A percentile compares a stretch with the other conserved stretches of the same genome.
Conservation (phyloP, 2,113 vertebrate genomes). For the Larimichthys crocea region DNA sequence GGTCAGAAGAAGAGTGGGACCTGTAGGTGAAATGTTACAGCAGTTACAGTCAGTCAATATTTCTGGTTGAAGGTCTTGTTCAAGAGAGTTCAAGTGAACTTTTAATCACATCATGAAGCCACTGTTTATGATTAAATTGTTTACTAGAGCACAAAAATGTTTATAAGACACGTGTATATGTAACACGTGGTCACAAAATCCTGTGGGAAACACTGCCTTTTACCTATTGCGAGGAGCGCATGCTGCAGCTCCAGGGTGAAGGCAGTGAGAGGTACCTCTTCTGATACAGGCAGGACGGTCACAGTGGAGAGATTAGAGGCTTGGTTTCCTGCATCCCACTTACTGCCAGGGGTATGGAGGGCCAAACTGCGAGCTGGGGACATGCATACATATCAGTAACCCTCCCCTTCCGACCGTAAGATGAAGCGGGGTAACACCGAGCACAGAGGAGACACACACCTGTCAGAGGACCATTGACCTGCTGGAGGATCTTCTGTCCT, state of each 20-base stretch:
- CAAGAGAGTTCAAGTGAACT: not conserved
- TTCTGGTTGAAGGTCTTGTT: not conserved
- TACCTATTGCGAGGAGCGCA: constrained; percentile 91
- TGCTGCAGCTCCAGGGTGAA: constrained; percentile 95
- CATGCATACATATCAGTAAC: constrained; percentile 25
- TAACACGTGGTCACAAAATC: no score
- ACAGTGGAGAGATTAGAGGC: constrained; percentile 95
- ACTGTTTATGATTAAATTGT: no score
- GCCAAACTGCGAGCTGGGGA: constrained; percentile 87
- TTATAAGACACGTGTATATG: no score
- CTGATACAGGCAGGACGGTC: constrained; percentile 91
- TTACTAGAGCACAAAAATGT: no score
- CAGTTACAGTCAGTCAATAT: not conserved
- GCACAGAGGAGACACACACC: constrained; percentile 75
- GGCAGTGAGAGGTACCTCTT: constrained; percentile 93
- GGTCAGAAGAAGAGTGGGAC: constrained; percentile 91
- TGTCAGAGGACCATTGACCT: constrained; percentile 87
- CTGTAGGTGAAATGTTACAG: constrained; percentile 70
- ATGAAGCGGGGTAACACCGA: not conserved
- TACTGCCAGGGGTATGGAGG: constrained; percentile 85
- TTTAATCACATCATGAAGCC: not conserved
- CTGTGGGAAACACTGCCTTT: constrained; percentile 4
- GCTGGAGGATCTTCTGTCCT: constrained; percentile 96
- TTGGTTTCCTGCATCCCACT: constrained; percentile 91
- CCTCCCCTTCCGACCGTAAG: not conserved